Conservation (phyloP, 92 coral and sea anemone genomes). For the Zoanthus gigantus region DNA sequence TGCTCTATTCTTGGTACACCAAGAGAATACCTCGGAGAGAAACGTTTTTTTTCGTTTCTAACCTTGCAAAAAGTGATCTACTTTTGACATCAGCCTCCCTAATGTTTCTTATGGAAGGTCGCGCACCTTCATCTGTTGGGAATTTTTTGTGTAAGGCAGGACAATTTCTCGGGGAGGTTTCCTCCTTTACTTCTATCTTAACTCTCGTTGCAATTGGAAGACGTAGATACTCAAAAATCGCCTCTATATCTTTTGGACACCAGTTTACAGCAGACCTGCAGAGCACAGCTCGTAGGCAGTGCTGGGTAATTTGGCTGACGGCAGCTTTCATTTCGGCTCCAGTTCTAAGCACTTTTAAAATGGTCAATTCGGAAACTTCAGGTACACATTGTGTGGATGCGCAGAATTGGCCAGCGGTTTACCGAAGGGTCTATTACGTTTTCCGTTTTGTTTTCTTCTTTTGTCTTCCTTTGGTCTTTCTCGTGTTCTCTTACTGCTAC, state of each 20-base stretch:
- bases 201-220: conserved; percentile 9
- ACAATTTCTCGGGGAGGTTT: neutral
- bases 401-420: neutral
- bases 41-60: neutral
- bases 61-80: conserved; percentile 11
- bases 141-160: neutral
- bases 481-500: neutral
- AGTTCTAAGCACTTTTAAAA: neutral
- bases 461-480: conserved; percentile 3
- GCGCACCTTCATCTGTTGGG: neutral
- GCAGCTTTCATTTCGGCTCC: conserved; percentile 18
- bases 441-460: conserved; percentile 11
- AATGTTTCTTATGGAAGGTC: neutral
- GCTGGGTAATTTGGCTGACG: conserved; percentile 28
- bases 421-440: neutral
- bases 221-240: neutral
- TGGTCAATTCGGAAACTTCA: neutral
- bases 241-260: neutral
- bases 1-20: neutral
- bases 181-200: neutral
- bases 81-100: neutral
- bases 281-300: conserved; percentile 8
- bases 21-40: neutral
- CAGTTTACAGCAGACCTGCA: neutral
- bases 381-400: neutral